phyloP scores from a whole-genome alignment of 2,797 vertebrate genomes.

The Brachyalestes nurse region DNA sequence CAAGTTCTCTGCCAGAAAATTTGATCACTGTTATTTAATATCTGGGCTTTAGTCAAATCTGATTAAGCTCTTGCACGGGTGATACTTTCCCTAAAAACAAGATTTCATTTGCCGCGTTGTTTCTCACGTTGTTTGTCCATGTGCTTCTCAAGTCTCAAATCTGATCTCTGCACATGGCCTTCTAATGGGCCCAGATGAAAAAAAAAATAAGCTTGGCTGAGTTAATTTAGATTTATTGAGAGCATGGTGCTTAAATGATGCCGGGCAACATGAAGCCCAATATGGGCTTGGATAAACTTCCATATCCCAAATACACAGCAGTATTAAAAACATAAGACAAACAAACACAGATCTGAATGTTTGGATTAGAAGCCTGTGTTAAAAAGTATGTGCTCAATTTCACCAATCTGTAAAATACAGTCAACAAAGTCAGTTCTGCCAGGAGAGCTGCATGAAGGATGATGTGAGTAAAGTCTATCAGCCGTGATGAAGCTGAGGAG shows the following conservation, averaged over 20 bases:
- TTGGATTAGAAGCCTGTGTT: background rate
- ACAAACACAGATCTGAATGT: background rate
- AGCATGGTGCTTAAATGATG: background rate
- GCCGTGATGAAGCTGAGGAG: background rate
- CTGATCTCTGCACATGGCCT: background rate
- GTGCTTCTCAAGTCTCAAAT: background rate
- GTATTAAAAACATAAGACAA: background rate
- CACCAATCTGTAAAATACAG: background rate
- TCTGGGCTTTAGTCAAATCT: background rate
- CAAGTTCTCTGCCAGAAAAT: background rate
- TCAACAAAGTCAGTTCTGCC: background rate
- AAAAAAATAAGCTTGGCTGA: constrained; percentile 30
- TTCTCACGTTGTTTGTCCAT: constrained; percentile 1
- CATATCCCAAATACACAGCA: background rate
- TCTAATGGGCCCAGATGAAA: background rate
- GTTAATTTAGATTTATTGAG: background rate
- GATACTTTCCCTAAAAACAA: background rate
- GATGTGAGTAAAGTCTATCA: constrained; percentile 2
- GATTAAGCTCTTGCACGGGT: background rate
- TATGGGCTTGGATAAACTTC: background rate
- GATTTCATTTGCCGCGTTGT: background rate
- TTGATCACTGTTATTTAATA: background rate
- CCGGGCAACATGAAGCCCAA: background rate
- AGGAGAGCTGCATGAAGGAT: constrained; percentile 14
- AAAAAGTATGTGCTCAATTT: background rate